Evolutionary conservation across 2,113 vertebrate species (phyloP), one percentile per base, ranked within the genome.

Genomic region (Lasiurus borealis): DNA sequence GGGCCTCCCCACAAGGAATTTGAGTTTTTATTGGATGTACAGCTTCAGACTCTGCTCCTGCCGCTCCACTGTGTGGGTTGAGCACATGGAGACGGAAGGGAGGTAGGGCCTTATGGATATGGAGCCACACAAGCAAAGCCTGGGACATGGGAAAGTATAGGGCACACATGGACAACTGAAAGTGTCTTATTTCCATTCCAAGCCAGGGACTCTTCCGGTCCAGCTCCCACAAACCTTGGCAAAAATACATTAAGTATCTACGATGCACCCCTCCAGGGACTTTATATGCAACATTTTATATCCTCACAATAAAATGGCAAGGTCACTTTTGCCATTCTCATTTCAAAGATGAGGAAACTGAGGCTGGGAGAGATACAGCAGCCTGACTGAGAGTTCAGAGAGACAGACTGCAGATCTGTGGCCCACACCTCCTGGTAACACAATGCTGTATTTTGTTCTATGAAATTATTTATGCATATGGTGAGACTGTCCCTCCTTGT

Each of bases 261-360:
- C n/a, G 48, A 5, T 15, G 27, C 27, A 31, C 18, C 18, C n/a
- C 12, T 83, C 54, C 2, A 4, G 71, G 44, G 69, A 54, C 71
- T 80, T 78, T 4, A 12, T 31, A 27, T 6, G 59, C 29, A 84
- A 62, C 3, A 40, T 27, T 27, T 89, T 62, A 52, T 7, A 46
- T 69, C 3, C 9, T 52, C 36, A 29, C 6, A 31, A 34, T 57
- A 46, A 46, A 91, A 46, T 8, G 10, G 21, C 72, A 73, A 85
- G 31, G 13, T 69, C 46, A 66, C 5, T 68, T 68, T 76, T 88
- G 59, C 34, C 31, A 90, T 76, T 36, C 27, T 31, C 12, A 46
- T 73, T 95, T 86, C 77, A 85, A 90, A 90, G 76, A 62, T 72
- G 15, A 85, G 31, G 40, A 68, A 84, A 62, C 0, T 12, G 71